Evolutionary conservation across 2,888 invertebrate species (phyloP), one percentile per base, ranked within the genome.

Genomic region (Sipha maydis): DNA sequence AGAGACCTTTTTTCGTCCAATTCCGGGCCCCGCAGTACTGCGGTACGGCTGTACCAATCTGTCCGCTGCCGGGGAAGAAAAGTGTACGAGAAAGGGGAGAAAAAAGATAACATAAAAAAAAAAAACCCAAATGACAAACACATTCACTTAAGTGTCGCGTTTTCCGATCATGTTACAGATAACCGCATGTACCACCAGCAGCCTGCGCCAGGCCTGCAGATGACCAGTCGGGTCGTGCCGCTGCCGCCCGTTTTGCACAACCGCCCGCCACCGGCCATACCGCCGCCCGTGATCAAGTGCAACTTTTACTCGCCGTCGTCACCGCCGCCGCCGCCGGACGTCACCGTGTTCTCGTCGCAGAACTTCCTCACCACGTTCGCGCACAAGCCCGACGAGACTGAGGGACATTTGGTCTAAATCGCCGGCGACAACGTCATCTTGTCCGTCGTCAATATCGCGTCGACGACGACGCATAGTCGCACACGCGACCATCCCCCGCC

Each of bases 221-320:
- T 96, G 91, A 93, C 95, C 48, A 93, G 95, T 91, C 95, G 95
- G 91, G 95, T 94, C 69, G 94, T 94, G 75, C 92, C 92, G 0
- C 91, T 93, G 8, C 93, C 90, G 73, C 89, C 89, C 34, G 90
- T 91, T 17, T 91, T 90, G 31, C 89, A 89, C 28, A 82, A 86
- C 41, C 89, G 89, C 9, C 90, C 89, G 75, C 89, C 90, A 67
- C 90, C 90, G 21, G 85, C 83, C 19, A 67, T 85, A n/a, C 89
- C 89, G 19, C 78, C 89, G 77, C 86, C 90, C 1, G 89, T 85
- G 56, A 89, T 90, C 85, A 89, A 88, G 56, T 89, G 89, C 28
- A 90, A 85, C 86, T 90, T 84, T 89, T 90, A 31, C 8, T n/a
- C 93, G 8, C 89, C 90, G 41, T 90, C 90, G 19, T 90, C 91